Evolutionary conservation across 2,888 invertebrate species (phyloP).

Genomic region (Plusia festucae): DNA sequence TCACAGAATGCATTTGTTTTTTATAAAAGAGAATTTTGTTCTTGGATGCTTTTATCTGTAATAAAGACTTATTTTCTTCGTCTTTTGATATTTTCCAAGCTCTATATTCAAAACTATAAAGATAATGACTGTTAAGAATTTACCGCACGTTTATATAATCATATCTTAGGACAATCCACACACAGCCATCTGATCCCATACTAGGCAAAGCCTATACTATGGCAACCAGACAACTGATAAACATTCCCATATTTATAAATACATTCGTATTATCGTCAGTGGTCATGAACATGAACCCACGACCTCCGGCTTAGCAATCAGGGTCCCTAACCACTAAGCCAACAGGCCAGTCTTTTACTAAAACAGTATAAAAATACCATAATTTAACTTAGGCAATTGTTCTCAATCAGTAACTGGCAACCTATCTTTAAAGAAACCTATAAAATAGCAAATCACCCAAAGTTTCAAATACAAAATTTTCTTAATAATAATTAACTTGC

Average conservation of each 20-base stretch:
- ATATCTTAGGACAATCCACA: too few species aligned
- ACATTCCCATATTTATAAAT: too few species aligned
- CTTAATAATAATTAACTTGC: slow-evolving; percentile 33
- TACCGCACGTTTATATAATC: too few species aligned
- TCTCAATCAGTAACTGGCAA: slow-evolving; percentile 4
- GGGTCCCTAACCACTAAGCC: too few species aligned
- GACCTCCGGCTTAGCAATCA: too few species aligned
- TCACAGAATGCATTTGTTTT: slow-evolving; percentile 28
- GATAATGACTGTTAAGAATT: too few species aligned
- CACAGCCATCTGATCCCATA: too few species aligned
- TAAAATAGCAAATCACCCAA: not conserved
- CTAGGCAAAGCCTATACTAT: too few species aligned
- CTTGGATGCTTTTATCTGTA: not conserved
- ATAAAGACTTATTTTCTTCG: not conserved
- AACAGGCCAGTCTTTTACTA: too few species aligned
- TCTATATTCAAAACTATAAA: not conserved
- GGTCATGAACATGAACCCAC: too few species aligned
- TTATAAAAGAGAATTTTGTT: not conserved
- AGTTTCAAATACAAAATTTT: slow-evolving; percentile 5
- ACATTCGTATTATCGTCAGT: too few species aligned
- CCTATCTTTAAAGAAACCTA: slow-evolving; percentile 1
- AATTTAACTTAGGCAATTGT: not conserved
- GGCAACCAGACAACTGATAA: too few species aligned
- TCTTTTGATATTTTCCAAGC: not conserved
- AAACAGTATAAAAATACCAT: not conserved